Evolutionary conservation across 2,888 invertebrate species (phyloP), one percentile per base, ranked within the genome.

Genomic region (Crematogaster levior): DNA sequence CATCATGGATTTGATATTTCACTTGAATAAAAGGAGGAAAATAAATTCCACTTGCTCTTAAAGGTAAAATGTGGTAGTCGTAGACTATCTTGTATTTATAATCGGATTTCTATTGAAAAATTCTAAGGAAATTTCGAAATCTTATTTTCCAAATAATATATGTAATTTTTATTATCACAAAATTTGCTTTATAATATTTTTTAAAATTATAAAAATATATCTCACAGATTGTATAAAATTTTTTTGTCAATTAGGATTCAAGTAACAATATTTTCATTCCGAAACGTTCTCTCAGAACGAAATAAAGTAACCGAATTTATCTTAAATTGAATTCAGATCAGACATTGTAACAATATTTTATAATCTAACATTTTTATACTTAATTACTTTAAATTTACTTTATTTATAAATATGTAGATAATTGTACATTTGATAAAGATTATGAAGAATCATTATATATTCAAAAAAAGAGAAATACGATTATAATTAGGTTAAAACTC

Each of bases 1-100:
- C 82, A 75, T 87, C 70, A 58, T 65, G 68, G 63, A 79, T 85
- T 81, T 73, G 84, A 87, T 79, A 70, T 82, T 83, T 88, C 21
- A 56, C n/a, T 70, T 82, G 53, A 40, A 53, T 46, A 48, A 21
- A 34, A n/a, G 24, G 60, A 43, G 60, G 51, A 75, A 75, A 84
- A 77, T 73, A 51, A 68, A 81, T 81, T 80, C 12, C 27, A 18
- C 34, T 75, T 46, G 10, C 24, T 63, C 34, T 48, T 46, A 48
- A n/a, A 65, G 27, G 65, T 48, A 75, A 75, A 51, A 60, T 60
- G n/a, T 12, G n/a, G 9, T 12, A 21, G 10, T 27, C 27, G 30
- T 37, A 37, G 6, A 61, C n/a, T n/a, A n/a, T n/a, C 30, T 5
- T 10, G n/a, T 34, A 60, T 34, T 34, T 18, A 34, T 27, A 63